Evolutionary conservation across 2,797 vertebrate genomes (phyloP).

Genomic region (Catostomus latipinnis): DNA sequence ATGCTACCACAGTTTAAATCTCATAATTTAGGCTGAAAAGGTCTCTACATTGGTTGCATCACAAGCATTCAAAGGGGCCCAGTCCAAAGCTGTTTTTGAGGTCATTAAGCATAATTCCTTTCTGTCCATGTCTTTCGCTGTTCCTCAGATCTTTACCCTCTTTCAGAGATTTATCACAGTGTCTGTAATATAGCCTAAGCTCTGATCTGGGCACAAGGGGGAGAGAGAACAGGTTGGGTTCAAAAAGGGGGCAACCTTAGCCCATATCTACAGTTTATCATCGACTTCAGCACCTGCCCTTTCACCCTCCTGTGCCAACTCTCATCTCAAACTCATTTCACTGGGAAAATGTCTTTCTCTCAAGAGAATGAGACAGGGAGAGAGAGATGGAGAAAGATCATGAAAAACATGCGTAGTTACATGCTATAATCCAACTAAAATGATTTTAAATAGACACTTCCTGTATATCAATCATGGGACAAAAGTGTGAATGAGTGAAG

Average conservation of each 20-base stretch:
- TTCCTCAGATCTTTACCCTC: slow-evolving; percentile 31
- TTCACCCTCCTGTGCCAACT: slow-evolving; percentile 44
- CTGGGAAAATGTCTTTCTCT: slow-evolving; percentile 75
- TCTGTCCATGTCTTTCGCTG: slow-evolving; percentile 25
- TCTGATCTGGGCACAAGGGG: slow-evolving; percentile 28
- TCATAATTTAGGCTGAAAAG: slow-evolving; percentile 4
- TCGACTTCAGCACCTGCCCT: slow-evolving; percentile 44
- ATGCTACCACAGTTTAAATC: slow-evolving; percentile 1
- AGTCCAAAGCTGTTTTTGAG: slow-evolving; percentile 17
- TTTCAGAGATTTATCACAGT: slow-evolving; percentile 30
- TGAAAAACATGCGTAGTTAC: background rate
- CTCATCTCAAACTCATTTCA: slow-evolving; percentile 41
- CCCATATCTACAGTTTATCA: slow-evolving; percentile 47
- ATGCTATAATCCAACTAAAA: no score
- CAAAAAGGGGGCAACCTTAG: slow-evolving; percentile 55
- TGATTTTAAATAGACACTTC: no score
- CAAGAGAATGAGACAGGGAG: slow-evolving; percentile 50
- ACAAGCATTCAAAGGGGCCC: background rate
- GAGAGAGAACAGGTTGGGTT: slow-evolving; percentile 52
- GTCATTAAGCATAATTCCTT: slow-evolving; percentile 30
- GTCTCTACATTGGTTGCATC: background rate
- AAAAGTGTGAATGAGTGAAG: no score
- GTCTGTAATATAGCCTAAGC: slow-evolving; percentile 37
- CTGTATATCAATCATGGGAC: no score
- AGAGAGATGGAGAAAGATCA: background rate